Evolutionary conservation across 1,140 invertebrate genomes (phyloP).

Genomic region (Hypsibius dujardini): DNA sequence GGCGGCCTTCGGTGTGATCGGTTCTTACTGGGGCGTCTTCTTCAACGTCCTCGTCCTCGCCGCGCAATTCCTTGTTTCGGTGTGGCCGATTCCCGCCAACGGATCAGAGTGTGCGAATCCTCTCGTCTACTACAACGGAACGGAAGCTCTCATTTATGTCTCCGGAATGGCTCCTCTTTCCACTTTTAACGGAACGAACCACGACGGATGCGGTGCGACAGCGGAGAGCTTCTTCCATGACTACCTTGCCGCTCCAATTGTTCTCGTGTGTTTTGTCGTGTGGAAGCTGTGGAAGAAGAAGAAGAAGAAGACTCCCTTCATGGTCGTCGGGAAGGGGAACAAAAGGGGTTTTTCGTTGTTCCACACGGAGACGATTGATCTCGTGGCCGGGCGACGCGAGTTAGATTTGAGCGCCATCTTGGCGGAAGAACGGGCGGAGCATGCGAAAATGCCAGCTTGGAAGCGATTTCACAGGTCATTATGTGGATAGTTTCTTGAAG

Average conservation of each 20-base stretch:
- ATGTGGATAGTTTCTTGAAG: neutral
- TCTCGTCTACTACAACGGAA: too few relatives aligned
- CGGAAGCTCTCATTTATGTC: too few relatives aligned
- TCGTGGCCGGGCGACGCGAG: neutral
- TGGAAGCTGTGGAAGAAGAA: neutral
- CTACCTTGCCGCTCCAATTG: conserved; percentile 9
- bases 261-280: neutral
- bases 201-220: neutral
- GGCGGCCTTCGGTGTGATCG: neutral
- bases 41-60: conserved; percentile 8
- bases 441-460: conserved; percentile 10
- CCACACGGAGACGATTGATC: conserved; percentile 13
- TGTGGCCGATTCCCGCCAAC: neutral
- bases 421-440: neutral
- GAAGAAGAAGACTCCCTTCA: neutral
- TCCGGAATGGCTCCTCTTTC: too few relatives aligned
- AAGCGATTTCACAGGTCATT: neutral
- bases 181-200: too few relatives aligned
- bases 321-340: neutral
- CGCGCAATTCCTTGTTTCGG: conserved; percentile 7
- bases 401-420: neutral
- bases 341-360: neutral
- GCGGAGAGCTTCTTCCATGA: neutral
- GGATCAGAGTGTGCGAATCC: too few relatives aligned
- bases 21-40: neutral